Evolutionary conservation across 2,797 vertebrate species (phyloP).

Genomic region (Gymnothorax javanicus): DNA sequence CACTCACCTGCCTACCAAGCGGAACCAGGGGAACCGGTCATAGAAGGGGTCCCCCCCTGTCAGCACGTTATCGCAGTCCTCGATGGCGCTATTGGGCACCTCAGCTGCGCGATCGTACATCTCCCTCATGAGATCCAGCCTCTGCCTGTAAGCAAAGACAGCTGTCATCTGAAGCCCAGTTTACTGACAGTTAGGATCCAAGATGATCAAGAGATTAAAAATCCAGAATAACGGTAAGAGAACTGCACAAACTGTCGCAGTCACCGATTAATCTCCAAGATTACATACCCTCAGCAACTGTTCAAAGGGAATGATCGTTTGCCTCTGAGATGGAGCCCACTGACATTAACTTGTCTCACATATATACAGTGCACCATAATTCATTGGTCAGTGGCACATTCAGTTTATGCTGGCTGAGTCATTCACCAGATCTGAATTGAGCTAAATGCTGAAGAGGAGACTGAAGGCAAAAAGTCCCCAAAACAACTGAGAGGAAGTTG

Average conservation of each 20-base stretch:
- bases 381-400: no score
- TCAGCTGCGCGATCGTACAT: slow-evolving; percentile 97
- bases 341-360: background rate
- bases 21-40: slow-evolving; percentile 98
- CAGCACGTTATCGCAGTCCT: slow-evolving; percentile 92
- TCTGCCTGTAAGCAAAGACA: slow-evolving; percentile 73
- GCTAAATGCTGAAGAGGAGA: no score
- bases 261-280: background rate
- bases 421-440: no score
- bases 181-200: background rate
- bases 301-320: background rate
- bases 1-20: slow-evolving; percentile 92
- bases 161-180: background rate
- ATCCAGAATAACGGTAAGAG: background rate
- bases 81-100: slow-evolving; percentile 87
- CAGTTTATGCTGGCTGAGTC: no score
- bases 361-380: background rate
- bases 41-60: slow-evolving; percentile 97
- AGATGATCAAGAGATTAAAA: background rate
- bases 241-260: no score
- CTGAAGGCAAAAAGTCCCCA: no score
- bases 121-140: slow-evolving; percentile 95
- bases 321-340: background rate
- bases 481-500: no score
- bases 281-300: background rate